Percentiles rank a stretch among this genome's conserved stretches.
Evolutionary conservation across 2,113 vertebrate genomes (phyloP).

Genomic region (Aleadryas rufinucha): DNA sequence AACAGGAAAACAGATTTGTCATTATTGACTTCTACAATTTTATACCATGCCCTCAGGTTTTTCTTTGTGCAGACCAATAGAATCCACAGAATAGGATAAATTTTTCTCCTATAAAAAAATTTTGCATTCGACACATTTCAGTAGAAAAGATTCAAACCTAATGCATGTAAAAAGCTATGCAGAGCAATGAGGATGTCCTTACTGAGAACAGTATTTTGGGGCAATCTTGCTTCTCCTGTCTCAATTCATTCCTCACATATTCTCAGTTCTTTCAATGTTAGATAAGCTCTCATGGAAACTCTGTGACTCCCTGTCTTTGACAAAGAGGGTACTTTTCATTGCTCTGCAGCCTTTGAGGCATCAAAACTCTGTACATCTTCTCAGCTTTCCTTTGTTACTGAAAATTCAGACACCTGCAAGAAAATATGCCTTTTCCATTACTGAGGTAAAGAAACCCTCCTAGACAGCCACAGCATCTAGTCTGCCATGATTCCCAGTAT

Average conservation of each 20-base stretch:
- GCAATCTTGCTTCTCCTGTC: not conserved
- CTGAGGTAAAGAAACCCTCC: not conserved
- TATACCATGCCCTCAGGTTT: not conserved
- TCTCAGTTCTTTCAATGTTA: not conserved
- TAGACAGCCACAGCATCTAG: not conserved
- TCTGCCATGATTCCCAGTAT: not conserved
- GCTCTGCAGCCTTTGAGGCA: not conserved
- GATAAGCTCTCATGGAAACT: not conserved
- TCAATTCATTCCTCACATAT: not conserved
- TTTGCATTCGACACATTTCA: not conserved
- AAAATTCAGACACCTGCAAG: not conserved
- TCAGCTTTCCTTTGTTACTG: not conserved
- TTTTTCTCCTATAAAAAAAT: not conserved
- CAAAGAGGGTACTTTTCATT: not conserved
- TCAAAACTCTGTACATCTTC: not conserved
- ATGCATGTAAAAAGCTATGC: not conserved
- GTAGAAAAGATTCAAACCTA: not conserved
- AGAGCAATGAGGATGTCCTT: not conserved
- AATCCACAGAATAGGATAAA: not conserved
- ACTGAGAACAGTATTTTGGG: not conserved
- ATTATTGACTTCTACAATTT: constrained; percentile 7
- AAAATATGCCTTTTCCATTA: not conserved
- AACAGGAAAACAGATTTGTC: constrained; percentile 32
- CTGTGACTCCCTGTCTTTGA: not conserved
- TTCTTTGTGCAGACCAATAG: not conserved